Evolutionary conservation across 2,113 vertebrate species (phyloP), one percentile per base, ranked within the genome.

Genomic region (Chlamydotis undulata): DNA sequence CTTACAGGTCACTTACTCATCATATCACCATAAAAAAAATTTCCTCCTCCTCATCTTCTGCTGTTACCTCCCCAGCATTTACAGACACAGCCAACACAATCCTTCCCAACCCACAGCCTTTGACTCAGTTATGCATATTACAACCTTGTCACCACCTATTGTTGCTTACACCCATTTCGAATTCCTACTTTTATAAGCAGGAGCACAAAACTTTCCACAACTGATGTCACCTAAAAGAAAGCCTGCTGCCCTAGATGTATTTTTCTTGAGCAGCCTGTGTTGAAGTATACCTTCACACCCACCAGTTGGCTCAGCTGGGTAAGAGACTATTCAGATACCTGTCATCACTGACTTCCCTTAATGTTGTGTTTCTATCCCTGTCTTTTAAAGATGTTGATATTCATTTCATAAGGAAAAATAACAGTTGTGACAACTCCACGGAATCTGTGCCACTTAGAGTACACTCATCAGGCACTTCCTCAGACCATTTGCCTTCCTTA

Each of bases 1-100:
- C 37, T 59, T 87, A 90, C 65, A 91, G 61, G 89, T 87, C 57
- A 79, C 84, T 84, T 84, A 91, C 43, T 89, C 80, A 93, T 68
- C 78, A 83, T 25, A 73, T 55, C 39, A 76, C 25, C 56, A 82
- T 26, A 89, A 91, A 93, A 93, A 71, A 60, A 19, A 77, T 63
- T 19, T 76, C 52, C 12, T 79, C 81, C 74, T 92, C 57, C 22
- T 87, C 90, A 90, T 56, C 73, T 92, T 69, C 87, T 39, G 86
- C 80, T 96, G 57, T 61, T 79, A 82, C 53, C 73, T 92, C 61
- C 45, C 56, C 83, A 94, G 3, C 65, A 64, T 26, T 90, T 53
- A 89, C 39, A 93, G 83, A 53, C 52, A 60, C 26, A 92, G 65
- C 28, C 69, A 84, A 75, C 53, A 63, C 61, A 86, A 45, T 50